Base-by-base conservation (phyloP, 2,797 vertebrate genomes). In the Parauchenoglanis ngamensis region DNA sequence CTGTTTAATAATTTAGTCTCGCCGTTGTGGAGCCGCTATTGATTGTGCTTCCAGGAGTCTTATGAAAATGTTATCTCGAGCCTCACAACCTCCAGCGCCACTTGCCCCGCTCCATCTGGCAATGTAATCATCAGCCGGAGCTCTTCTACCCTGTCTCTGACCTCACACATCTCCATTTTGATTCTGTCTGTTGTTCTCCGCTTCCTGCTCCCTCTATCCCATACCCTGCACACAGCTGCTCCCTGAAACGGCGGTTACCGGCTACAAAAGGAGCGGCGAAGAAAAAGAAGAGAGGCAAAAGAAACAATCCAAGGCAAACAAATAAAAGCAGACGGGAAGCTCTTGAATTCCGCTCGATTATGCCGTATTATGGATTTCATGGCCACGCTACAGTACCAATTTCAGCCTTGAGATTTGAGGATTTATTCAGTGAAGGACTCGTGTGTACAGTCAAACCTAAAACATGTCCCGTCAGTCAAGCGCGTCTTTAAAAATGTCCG, bases 1-100 rank as follows among this genome's bases (percentile, higher is more conserved):
- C 94, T 93, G 94, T 94, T 97, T 96, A 98, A 98, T 98, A 96
- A 98, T 97, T 97, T 96, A 97, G 94, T 91, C 94, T 92, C 92
- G 86, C 68, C 93, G 95, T 96, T 95, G 95, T 94, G 95, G 93
- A 96, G 94, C 94, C 94, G 93, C 93, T 96, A 97, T 95, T 96
- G 97, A 97, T 97, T 96, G 95, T 93, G 95, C 95, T 97, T 97
- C 97, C 94, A 94, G 95, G 95, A 94, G 90, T 92, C 90, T 95
- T 94, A 92, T 96, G 94, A 97, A 96, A 96, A 96, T 95, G 95
- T 96, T 96, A 95, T 94, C 95, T 96, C 89, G 92, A 90, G 94
- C 94, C 93, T 95, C 90, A 93, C 91, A 92, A 94, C 94, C 95
- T 91, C 87, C 89, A 49, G 75, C 88, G 68, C 89, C 94, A 91